Evolutionary conservation across 2,113 vertebrate genomes (phyloP), one percentile per base, ranked within the genome.

Genomic region (Dipodomys spectabilis): DNA sequence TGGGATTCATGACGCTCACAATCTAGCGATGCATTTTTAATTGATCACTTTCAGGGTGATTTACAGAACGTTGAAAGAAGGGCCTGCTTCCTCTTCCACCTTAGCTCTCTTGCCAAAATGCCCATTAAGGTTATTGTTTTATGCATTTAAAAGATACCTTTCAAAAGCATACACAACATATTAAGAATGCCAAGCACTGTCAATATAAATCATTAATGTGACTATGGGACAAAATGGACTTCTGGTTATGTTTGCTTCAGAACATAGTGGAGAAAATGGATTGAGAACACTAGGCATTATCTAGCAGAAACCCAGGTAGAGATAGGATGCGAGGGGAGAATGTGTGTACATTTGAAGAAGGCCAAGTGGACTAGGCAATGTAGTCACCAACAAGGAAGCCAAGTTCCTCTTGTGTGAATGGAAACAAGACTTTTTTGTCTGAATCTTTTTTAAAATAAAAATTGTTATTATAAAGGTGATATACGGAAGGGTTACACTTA

Each of bases 111-210:
- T 74, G 75, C 77, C 49, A 73, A 64, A 90, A 65, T 82, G 85
- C 23, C 64, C 83, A 86, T 95, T 91, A 79, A 68, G 32, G 1
- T 39, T 45, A 71, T 80, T 90, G 32, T 16, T 86, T 45, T 65
- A 27, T 83, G 11, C 44, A 28, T 88, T 86, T 53, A 64, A 93
- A 69, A 32, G 15, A 9, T 85, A 77, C 2, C 64, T 62, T 82
- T 92, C 20, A 82, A 82, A 39, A 94, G 69, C 20, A 67, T 57
- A 57, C 12, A 57, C 4, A 69, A 25, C 23, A 44, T 69, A 32
- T 64, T 5, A 13, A 68, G 86, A 65, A 3, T 81, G 15, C 35
- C 77, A 94, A 84, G 65, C 35, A 69, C 62, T 65, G 45, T 65
- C 20, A 64, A 1, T 88, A 28, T 18, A 65, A 79, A n/a, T 57